phyloP scores from a whole-genome alignment of 2,113 vertebrate genomes.

The Desmodus rotundus region DNA sequence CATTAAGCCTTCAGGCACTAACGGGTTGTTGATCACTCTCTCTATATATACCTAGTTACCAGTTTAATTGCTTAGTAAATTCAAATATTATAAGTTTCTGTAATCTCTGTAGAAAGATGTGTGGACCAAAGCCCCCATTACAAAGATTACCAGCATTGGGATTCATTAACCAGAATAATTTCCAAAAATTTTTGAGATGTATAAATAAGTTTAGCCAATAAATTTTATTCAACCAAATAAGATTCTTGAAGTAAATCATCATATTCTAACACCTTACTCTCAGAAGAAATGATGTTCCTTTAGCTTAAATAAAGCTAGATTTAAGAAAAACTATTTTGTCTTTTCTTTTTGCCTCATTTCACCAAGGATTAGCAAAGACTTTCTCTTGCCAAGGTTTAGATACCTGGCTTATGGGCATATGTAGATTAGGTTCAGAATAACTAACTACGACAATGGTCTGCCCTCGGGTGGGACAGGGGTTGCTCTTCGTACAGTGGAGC shows the following conservation, averaged over 20 bases:
- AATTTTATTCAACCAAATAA: neutral
- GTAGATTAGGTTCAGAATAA: conserved; percentile 20
- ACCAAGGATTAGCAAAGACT: neutral
- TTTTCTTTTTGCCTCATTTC: neutral
- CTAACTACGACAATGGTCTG: neutral
- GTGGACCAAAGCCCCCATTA: neutral
- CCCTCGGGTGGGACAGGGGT: neutral
- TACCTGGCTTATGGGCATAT: neutral
- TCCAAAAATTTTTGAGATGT: neutral
- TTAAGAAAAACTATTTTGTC: neutral
- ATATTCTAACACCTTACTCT: neutral
- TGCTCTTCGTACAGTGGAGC: neutral
- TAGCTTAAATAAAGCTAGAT: neutral
- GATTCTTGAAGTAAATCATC: neutral
- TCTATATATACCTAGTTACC: neutral
- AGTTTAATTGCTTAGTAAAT: neutral
- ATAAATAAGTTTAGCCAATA: neutral
- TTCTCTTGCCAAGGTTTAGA: neutral
- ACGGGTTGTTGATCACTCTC: neutral
- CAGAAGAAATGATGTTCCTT: neutral
- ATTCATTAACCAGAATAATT: neutral
- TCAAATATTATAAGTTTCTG: neutral
- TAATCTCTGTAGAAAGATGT: neutral
- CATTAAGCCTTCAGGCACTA: neutral
- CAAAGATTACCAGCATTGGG: neutral